Evolutionary conservation across 2,797 vertebrate species (phyloP).

Genomic region (Argentina silus): DNA sequence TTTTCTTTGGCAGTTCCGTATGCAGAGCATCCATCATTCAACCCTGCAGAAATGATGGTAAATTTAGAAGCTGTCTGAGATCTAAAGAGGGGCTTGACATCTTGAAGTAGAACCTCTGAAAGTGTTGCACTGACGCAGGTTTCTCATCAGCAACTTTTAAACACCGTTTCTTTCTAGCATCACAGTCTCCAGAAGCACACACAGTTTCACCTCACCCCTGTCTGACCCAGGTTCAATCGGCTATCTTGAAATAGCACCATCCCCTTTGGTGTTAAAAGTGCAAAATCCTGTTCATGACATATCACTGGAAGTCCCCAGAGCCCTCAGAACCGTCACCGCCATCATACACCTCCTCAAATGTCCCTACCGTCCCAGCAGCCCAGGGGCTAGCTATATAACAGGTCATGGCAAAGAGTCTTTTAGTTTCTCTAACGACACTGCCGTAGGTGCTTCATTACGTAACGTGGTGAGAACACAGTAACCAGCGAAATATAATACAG

Average conservation of each 20-base stretch:
- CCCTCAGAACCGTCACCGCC: constrained; percentile 59
- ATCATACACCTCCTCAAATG: constrained; percentile 49
- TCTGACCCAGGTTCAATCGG: constrained; percentile 53
- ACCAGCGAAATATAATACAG: not conserved
- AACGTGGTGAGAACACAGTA: not conserved
- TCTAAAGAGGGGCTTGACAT: not conserved
- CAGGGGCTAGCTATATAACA: constrained; percentile 34
- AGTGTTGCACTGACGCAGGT: not conserved
- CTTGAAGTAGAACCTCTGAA: not conserved
- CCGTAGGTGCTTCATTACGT: not conserved
- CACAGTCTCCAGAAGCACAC: not conserved
- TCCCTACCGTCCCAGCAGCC: constrained; percentile 30
- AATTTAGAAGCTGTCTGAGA: no score
- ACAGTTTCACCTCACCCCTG: constrained; percentile 52
- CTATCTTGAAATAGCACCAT: constrained; percentile 40
- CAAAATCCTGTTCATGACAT: constrained; percentile 46
- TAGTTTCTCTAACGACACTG: constrained; percentile 36
- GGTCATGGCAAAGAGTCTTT: constrained; percentile 45
- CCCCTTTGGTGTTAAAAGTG: constrained; percentile 54
- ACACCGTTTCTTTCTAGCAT: not conserved
- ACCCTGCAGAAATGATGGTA: no score
- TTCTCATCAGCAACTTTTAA: not conserved
- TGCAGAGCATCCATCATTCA: no score
- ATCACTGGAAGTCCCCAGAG: constrained; percentile 56
- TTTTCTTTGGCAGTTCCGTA: no score